Conservation (phyloP, 2,113 vertebrate species). For the Mesembrinibis cayennensis region DNA sequence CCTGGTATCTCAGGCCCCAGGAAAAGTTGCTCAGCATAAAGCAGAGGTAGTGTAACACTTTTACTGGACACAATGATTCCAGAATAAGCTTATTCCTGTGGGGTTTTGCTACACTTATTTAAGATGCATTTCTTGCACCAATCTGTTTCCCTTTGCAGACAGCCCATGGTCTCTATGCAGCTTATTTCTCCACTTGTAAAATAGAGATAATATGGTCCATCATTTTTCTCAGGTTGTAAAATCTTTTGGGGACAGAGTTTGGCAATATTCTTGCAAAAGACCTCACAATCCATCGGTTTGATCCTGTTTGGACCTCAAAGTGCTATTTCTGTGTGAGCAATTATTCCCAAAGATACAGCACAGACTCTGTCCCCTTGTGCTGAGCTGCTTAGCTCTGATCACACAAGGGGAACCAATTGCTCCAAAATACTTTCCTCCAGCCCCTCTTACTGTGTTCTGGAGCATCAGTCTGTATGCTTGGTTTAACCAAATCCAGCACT, state of each 20-base stretch:
- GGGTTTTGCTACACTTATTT: background rate
- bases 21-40: background rate
- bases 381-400: background rate
- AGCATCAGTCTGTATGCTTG: background rate
- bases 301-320: background rate
- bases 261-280: background rate
- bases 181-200: background rate
- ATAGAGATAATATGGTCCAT: background rate
- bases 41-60: background rate
- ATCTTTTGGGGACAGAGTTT: background rate
- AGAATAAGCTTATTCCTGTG: background rate
- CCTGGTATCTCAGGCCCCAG: background rate
- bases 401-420: background rate
- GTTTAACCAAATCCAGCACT: background rate
- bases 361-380: background rate
- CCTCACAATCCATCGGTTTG: background rate
- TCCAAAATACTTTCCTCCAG: background rate
- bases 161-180: background rate
- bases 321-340: background rate
- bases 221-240: background rate
- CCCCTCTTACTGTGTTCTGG: background rate
- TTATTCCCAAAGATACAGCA: background rate
- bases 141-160: background rate
- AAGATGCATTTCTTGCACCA: background rate
- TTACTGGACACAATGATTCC: background rate